Evolutionary conservation across 1,140 invertebrate genomes (phyloP), one percentile per base, ranked within the genome.

Genomic region (Trachymyrmex septentrionalis): DNA sequence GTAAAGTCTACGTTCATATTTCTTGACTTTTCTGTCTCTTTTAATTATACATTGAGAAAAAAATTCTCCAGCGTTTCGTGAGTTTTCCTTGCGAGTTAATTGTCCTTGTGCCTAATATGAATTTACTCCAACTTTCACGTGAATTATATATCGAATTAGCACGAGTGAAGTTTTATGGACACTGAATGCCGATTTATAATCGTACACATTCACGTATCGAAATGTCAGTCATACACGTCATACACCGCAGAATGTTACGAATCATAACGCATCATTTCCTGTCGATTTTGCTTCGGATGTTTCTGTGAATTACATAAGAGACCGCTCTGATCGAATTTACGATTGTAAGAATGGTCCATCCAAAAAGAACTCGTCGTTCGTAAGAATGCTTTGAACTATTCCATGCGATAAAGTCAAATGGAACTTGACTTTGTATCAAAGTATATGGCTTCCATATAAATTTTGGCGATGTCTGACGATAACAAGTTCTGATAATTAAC

Each of bases 111-210:
- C 50, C 57, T 69, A 38, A 77, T 76, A 57, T 86, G 57, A 64
- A 38, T 82, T 88, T 59, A 53, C 24, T 75, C 27, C 61, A 30
- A 44, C 19, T 14, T 71, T 73, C 48, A 69, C 57, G 64, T 57
- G 24, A 53, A 57, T 76, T 63, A 61, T 66, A 63, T 61, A n/a
- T n/a, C 38, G 57, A 82, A 78, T 53, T 48, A 87, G 53, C 88
- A 87, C 77, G 85, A 78, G 72, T 89, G 86, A 73, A 53, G 24
- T 84, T 71, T 57, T 86, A 73, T 27, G 30, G n/a, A 89, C 61
- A 87, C 85, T 53, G 77, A 89, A 87, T 86, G 84, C 71, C 88
- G 75, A 76, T 75, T 77, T 73, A 87, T 61, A 38, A 77, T 89
- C 44, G 69, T 73, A 53, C 50, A 53, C 44, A 21, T 61, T 75